phyloP scores from a whole-genome alignment of 2,797 vertebrate genomes.

The Anguilla marmorata region DNA sequence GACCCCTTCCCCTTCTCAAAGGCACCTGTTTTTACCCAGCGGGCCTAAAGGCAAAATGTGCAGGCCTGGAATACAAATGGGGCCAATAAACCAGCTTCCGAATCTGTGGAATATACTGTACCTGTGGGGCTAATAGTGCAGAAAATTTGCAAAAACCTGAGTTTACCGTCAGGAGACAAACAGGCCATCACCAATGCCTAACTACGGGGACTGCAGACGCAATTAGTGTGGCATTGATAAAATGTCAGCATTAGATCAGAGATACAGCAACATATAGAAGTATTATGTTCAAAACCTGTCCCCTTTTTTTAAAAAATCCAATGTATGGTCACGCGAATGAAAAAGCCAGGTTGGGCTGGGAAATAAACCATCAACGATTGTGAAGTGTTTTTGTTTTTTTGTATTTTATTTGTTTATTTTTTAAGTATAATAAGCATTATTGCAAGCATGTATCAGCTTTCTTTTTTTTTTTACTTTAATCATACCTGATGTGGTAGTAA shows the following conservation, averaged over 20 bases:
- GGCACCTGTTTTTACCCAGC: constrained; percentile 6
- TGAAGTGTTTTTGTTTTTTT: too few species aligned
- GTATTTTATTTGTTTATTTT: too few species aligned
- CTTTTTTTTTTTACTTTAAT: too few species aligned
- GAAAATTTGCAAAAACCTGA: neutral
- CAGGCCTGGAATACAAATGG: neutral
- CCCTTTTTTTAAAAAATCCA: too few species aligned
- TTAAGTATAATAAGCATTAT: too few species aligned
- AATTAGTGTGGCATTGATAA: neutral
- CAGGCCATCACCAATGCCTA: neutral
- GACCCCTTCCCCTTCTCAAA: constrained; percentile 9
- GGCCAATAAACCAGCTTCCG: neutral
- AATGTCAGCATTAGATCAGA: neutral
- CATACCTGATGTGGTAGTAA: too few species aligned
- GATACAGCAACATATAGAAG: neutral
- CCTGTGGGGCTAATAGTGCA: neutral
- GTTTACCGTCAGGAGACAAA: neutral
- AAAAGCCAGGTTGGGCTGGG: too few species aligned
- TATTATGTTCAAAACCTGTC: too few species aligned
- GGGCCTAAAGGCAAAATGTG: neutral
- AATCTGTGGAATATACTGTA: neutral
- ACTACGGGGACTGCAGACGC: neutral
- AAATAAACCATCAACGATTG: too few species aligned
- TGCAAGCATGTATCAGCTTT: too few species aligned
- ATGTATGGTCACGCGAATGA: too few species aligned